These are phyloP conservation scores for Dasyprocta punctata DNA, from an alignment of 2,113 vertebrate genomes.

Conservation along the genomic window DNA sequence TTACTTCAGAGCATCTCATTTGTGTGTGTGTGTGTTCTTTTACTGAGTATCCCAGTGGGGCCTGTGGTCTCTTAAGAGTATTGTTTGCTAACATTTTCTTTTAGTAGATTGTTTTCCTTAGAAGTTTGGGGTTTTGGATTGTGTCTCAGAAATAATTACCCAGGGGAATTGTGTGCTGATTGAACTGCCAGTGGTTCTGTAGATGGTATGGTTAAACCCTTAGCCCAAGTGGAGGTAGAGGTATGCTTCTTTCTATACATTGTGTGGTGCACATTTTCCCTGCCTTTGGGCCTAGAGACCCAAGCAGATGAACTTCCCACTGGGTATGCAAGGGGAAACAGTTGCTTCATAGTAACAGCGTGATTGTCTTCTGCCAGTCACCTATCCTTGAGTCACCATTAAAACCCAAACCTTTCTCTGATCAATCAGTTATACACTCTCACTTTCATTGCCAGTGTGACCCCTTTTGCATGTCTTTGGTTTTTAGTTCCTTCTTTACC, in stretches of 20 bases:
- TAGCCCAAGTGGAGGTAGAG: background rate
- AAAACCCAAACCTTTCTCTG: background rate
- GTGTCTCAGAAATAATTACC: background rate
- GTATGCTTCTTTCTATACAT: background rate
- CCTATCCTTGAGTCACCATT: background rate
- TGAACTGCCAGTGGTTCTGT: background rate
- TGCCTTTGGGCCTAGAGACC: background rate
- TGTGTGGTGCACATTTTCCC: background rate
- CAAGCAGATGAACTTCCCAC: background rate
- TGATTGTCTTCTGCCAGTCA: background rate
- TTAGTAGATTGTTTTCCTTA: background rate
- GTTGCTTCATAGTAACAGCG: background rate
- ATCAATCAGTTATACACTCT: background rate
- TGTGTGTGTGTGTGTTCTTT: background rate
- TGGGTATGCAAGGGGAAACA: background rate
- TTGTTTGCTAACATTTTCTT: slow-evolving; percentile 2
- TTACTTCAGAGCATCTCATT: background rate
- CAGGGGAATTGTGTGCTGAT: no score
- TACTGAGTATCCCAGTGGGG: background rate
- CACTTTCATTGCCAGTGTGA: background rate
- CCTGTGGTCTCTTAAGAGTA: background rate
- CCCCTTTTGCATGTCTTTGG: background rate
- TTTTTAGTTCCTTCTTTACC: slow-evolving; percentile 33
- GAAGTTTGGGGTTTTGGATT: background rate
- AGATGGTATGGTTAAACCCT: background rate